Evolutionary conservation across 2,888 invertebrate species (phyloP), one percentile per base, ranked within the genome.

Genomic region (Nematopogon swammerdamellus): DNA sequence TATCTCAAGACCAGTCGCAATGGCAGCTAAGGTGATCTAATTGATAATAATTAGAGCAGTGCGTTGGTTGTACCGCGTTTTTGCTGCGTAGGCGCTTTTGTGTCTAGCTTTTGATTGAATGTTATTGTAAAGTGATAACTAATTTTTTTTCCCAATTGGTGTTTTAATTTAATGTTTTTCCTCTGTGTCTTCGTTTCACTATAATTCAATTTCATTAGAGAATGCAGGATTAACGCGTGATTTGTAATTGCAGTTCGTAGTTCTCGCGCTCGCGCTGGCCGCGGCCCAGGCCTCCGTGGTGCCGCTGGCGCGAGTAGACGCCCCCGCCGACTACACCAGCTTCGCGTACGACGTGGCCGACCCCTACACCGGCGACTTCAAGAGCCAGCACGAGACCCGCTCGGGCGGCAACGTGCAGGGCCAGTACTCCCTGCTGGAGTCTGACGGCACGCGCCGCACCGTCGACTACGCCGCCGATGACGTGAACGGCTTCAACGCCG

Each of bases 311-410:
- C 18, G 5, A 19, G 48, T 59, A 30, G 59, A 65, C 54, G 57
- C 50, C 16, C 51, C 55, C 59, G 56, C 67, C 49, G 70, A 73
- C 60, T 64, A 64, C 57, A 59, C 67, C 52, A 76, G 76, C 63
- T 83, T 77, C 67, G 62, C 75, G 1, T 83, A 83, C 61, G 72
- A 77, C 52, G 79, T 83, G 19, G 76, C 82, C 42, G 83, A 83
- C 60, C 71, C 76, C 57, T 65, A 68, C 63, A 82, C 82, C 54
- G 82, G 83, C 16, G 82, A 83, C 68, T 73, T 60, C 66, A 82
- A 82, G 65, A 79, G 72, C 63, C 82, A 82, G 60, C 65, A 66
- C 20, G 82, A 82, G 65, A 68, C 70, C 50, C 76, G 82, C 55
- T 62, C 64, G 46, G 81, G 81, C 14, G 80, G 79, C 52, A 60